phyloP scores from a whole-genome alignment of 2,797 vertebrate species.

The Allobates femoralis region DNA sequence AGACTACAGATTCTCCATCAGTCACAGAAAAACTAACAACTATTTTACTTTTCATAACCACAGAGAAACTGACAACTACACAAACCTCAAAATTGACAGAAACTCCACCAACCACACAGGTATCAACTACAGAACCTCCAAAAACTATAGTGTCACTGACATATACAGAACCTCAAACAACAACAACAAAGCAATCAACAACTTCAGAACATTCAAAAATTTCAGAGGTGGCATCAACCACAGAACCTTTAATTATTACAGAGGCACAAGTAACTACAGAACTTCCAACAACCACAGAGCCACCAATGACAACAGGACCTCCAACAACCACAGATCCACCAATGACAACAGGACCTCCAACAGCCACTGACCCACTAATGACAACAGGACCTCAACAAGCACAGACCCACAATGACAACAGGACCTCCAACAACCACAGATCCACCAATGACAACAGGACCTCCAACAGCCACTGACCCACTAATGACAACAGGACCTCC shows the following conservation, averaged over 20 bases:
- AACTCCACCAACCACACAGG: background rate
- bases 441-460: background rate
- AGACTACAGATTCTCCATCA: background rate
- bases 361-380: background rate
- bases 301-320: background rate
- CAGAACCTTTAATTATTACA: background rate
- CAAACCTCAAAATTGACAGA: background rate
- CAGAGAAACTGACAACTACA: background rate
- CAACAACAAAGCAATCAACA: background rate
- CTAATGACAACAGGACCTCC: background rate
- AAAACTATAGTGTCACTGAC: background rate
- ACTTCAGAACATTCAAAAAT: background rate
- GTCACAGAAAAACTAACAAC: no score
- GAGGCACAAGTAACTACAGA: background rate
- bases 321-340: background rate
- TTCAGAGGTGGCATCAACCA: background rate
- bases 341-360: background rate
- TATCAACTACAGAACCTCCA: background rate
- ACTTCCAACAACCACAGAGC: background rate
- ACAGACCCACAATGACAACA: background rate
- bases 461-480: background rate
- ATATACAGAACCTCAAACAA: background rate
- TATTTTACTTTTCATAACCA: background rate
- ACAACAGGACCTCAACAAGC: background rate
- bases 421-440: background rate